These are phyloP conservation scores for Hippocampus mohnikei DNA, from an alignment of 2,113 vertebrate species.

Conservation along the genomic window DNA sequence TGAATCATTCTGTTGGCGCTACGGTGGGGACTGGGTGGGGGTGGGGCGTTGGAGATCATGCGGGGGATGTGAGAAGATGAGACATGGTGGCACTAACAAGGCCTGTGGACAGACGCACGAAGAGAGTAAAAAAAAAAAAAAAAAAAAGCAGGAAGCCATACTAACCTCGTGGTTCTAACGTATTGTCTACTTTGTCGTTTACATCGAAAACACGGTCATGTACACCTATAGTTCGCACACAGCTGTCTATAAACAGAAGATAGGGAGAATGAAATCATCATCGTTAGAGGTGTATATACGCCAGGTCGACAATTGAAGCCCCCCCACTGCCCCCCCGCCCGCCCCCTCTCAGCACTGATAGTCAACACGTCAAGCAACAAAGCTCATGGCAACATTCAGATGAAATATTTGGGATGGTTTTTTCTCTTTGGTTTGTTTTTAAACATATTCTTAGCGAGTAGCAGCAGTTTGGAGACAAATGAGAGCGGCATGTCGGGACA, in stretches of 20 bases:
- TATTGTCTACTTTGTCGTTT: conserved; percentile 99
- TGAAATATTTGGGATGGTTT: conserved; percentile 26
- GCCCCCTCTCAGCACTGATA: conserved; percentile 27
- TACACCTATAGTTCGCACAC: conserved; percentile 99
- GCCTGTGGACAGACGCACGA: conserved; percentile 65
- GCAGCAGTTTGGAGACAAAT: conserved; percentile 73
- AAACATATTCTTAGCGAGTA: conserved; percentile 50
- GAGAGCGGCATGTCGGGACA: conserved; percentile 44
- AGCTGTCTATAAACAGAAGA: conserved; percentile 98
- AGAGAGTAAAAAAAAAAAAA: conserved; percentile 76
- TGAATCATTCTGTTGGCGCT: background rate
- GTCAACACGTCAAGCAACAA: conserved; percentile 63
- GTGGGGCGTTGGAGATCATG: conserved; percentile 1
- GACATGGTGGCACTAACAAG: conserved; percentile 65
- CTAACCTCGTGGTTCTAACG: conserved; percentile 99
- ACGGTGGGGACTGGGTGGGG: background rate
- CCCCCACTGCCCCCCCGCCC: conserved; percentile 21
- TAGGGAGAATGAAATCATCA: conserved; percentile 77
- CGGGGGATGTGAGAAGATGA: conserved; percentile 19
- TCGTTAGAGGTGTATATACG: conserved; percentile 77
- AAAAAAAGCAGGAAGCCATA: conserved; percentile 86
- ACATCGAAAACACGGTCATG: conserved; percentile 99
- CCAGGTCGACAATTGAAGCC: conserved; percentile 85
- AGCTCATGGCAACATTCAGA: conserved; percentile 72
- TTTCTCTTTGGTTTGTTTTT: conserved; percentile 8